Base-by-base conservation (phyloP, 2,888 invertebrate species). In the Hypolimnas misippus region DNA sequence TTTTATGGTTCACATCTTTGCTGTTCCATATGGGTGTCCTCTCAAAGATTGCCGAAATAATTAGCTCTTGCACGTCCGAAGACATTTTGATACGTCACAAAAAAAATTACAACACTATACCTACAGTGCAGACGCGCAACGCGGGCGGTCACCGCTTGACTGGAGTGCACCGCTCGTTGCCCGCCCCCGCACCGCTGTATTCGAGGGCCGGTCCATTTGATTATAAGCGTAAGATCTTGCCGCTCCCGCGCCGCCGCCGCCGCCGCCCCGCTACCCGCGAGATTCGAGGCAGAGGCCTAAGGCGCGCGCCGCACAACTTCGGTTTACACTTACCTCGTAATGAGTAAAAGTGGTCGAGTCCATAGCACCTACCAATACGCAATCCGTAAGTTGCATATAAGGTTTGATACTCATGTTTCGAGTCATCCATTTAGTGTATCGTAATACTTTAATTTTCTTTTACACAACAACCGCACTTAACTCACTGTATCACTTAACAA, bases 11-110 rank as follows among this genome's bases (percentile, higher is more conserved):
- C 51, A 66, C 59, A 57, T 69, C 62, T 62, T 67, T 68, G 35
- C 35, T 35, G 35, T 35, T 35, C 35, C 35, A 35, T 35, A 35
- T 35, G 35, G 40, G 40, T 14, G 16, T 40, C 40, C 40, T 40
- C 40, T 40, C 40, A 40, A 40, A 40, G 14, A 40, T 40, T 40
- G 40, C 40, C 14, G 33, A 40, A 40, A 40, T 40, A 40, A 40
- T 40, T 40, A 14, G 40, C 40, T 40, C 40, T 40, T 14, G 40
- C 40, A 40, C 60, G 66, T 70, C 65, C 68, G 64, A 68, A 65
- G 66, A 67, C 65, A 67, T 69, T 69, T 69, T 50, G 67, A 67
- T 17, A 69, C 69, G 65, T 70, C 63, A 68, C 65, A 70, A 68
- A 70, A 66, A 67, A 60, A 62, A 46, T 21, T 50, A 64, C 65